Conservation (phyloP, 1,140 invertebrate species). For the Halictus rubicundus region DNA sequence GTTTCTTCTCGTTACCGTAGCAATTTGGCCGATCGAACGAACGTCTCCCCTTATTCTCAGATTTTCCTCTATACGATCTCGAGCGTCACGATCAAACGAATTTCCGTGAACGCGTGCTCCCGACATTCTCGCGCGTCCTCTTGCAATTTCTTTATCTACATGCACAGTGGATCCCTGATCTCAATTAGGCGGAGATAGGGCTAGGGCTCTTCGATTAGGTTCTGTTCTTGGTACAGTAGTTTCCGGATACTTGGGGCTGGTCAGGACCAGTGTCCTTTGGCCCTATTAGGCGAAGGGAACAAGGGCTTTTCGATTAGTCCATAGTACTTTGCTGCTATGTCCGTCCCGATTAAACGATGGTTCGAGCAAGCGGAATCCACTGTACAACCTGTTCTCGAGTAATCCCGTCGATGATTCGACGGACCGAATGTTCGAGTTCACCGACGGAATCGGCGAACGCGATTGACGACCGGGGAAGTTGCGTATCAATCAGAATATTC, state of each 20-base stretch:
- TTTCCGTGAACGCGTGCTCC: conserved; percentile 22
- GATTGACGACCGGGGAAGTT: conserved; percentile 52
- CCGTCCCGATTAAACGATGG: too few relatives aligned
- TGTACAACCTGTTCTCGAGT: not conserved
- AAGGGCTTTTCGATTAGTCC: too few relatives aligned
- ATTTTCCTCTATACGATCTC: conserved; percentile 1
- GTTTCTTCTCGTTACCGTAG: conserved; percentile 26
- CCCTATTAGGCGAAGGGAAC: too few relatives aligned
- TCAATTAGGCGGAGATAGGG: too few relatives aligned
- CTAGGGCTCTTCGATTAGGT: too few relatives aligned
- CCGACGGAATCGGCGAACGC: conserved; percentile 3
- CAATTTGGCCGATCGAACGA: conserved; percentile 47
- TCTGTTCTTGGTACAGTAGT: too few relatives aligned
- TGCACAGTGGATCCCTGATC: too few relatives aligned
- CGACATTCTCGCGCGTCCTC: not conserved
- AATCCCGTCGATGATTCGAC: not conserved
- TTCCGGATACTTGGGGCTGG: too few relatives aligned
- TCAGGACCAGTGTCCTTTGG: too few relatives aligned
- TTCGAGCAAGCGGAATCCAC: too few relatives aligned
- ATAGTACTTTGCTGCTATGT: too few relatives aligned
- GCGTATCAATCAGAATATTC: conserved; percentile 28
- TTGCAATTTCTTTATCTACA: not conserved
- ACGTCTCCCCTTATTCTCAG: not conserved
- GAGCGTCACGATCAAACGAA: conserved; percentile 30
- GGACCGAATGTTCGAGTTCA: conserved; percentile 7